phyloP scores from a whole-genome alignment of 2,113 vertebrate species.

The Anarhynchus alexandrinus region DNA sequence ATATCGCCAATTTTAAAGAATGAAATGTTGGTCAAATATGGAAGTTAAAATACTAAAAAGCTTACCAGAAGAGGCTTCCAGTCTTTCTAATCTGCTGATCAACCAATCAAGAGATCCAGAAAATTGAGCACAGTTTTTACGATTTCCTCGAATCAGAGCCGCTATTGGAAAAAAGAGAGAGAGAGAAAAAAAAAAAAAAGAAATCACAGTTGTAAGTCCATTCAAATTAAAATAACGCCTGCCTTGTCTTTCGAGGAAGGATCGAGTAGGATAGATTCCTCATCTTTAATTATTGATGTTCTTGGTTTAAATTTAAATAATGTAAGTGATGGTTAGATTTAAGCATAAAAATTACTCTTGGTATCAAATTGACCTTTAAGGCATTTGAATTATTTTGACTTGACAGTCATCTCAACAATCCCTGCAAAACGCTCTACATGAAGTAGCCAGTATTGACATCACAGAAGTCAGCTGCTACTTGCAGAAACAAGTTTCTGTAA shows the following conservation, averaged over 20 bases:
- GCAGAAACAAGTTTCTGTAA: background rate
- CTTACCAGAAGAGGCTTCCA: slow-evolving; percentile 96
- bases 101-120: slow-evolving; percentile 95
- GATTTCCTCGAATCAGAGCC: slow-evolving; percentile 94
- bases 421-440: background rate
- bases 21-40: background rate
- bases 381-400: background rate
- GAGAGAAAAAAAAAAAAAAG: background rate
- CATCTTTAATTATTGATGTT: background rate
- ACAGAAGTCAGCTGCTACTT: background rate
- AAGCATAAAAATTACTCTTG: background rate
- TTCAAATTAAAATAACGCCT: background rate
- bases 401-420: background rate
- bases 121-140: slow-evolving; percentile 98
- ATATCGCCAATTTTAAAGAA: background rate
- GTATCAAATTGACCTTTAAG: background rate
- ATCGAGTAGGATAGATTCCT: background rate
- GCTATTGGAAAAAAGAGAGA: slow-evolving; percentile 70
- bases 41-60: background rate
- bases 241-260: background rate
- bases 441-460: background rate
- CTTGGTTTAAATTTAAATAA: background rate
- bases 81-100: slow-evolving; percentile 91
- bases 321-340: background rate
- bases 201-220: background rate